Percentiles rank a stretch among this genome's conserved stretches.
phyloP scores from a whole-genome alignment of 2,797 vertebrate genomes.

The Acipenser transmontanus region DNA sequence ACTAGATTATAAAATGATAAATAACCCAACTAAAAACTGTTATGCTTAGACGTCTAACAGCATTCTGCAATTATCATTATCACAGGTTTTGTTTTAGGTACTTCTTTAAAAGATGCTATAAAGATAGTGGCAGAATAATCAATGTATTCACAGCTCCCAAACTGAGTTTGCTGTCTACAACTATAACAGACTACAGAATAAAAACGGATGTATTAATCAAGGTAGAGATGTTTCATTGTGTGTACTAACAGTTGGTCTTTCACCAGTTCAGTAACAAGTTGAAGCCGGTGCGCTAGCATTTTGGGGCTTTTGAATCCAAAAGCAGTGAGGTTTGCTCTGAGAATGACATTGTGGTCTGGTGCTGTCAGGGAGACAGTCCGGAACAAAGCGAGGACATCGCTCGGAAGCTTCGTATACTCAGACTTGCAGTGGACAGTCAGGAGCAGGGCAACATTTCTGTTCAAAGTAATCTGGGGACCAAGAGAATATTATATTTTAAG shows the following conservation, averaged over 20 bases:
- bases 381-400: slow-evolving; percentile 16
- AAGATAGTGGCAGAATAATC: too few relatives aligned
- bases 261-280: slow-evolving; percentile 19
- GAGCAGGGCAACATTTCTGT: slow-evolving; percentile 17
- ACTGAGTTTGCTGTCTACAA: too few relatives aligned
- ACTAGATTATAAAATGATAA: not conserved
- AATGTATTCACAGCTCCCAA: too few relatives aligned
- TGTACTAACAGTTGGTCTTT: slow-evolving; percentile 26
- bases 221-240: too few relatives aligned
- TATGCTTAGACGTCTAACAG: too few relatives aligned
- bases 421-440: slow-evolving; percentile 13
- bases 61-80: not conserved
- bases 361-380: slow-evolving; percentile 20
- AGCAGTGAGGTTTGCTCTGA: slow-evolving; percentile 24
- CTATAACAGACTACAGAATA: too few relatives aligned
- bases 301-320: slow-evolving; percentile 25
- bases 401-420: slow-evolving; percentile 16
- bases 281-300: slow-evolving; percentile 20
- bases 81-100: not conserved
- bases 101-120: too few relatives aligned
- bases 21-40: not conserved
- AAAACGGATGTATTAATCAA: too few relatives aligned
- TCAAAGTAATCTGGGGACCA: slow-evolving; percentile 13
- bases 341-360: slow-evolving; percentile 17
- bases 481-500: not conserved